Evolutionary conservation across 2,797 vertebrate species (phyloP), one percentile per base, ranked within the genome.

Genomic region (Mormyrops boulengeri): DNA sequence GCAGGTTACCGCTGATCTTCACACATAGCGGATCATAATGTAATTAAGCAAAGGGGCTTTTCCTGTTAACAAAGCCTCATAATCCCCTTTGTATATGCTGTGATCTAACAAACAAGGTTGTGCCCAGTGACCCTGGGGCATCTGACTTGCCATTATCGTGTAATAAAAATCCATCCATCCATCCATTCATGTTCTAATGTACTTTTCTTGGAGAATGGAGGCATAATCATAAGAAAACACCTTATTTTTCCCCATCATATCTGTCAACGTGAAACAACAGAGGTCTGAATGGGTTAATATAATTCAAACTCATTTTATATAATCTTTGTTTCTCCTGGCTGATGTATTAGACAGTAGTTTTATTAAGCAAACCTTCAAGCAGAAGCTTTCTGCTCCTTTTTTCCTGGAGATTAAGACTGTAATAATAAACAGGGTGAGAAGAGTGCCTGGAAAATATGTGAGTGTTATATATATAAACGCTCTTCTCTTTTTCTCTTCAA

Each of bases 401-500:
- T 86, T 66, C 82, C 60, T 57, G 89, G 44, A 88, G 89, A 91
- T 91, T 80, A 89, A 87, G 60, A 38, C 89, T 14, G 50, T 52
- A 90, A 52, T 90, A 90, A 86, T 87, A 90, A 87, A 38, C 89
- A 84, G 73, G 57, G 22, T 85, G 12, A 49, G 88, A 89, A 62
- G 73, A 89, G 88, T 53, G 22, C 3, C 19, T 55, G 85, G 88
- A 84, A 90, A 91, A 88, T 22, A 88, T 88, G 85, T 57, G 52
- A 11, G 52, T 66, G 19, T 30, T 84, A 44, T 85, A 53, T 87
- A 26, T 57, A 89, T n/a, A 73, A 69, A 89, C 6, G 41, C 30
- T 88, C 47, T 49, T 55, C 86, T 89, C 80, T 52, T 90, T 88
- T 87, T 38, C 57, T 85, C 89, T 91, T 88, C 90, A 91, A 90